Percentiles rank a stretch among this genome's conserved stretches.
Evolutionary conservation across 2,113 vertebrate species (phyloP).

Genomic region (Perccottus glenii): DNA sequence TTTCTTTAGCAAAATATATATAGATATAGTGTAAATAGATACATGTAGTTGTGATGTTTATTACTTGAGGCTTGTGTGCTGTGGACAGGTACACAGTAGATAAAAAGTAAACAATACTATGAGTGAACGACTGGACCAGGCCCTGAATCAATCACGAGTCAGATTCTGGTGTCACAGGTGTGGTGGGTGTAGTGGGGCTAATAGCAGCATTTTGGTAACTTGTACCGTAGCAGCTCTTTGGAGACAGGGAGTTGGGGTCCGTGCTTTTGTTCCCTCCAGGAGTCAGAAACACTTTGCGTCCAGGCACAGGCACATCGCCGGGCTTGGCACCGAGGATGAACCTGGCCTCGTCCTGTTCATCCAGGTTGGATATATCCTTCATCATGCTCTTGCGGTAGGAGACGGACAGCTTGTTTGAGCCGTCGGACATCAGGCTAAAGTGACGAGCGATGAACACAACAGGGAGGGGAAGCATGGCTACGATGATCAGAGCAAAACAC

Average conservation of each 20-base stretch:
- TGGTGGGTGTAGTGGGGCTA: conserved; percentile 70
- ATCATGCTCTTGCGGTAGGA: conserved; percentile 97
- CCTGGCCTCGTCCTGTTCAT: conserved; percentile 92
- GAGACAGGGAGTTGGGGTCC: conserved; percentile 73
- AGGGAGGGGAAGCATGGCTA: conserved; percentile 91
- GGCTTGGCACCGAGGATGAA: conserved; percentile 93
- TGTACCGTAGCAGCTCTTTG: conserved; percentile 86
- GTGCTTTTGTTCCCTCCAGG: conserved; percentile 77
- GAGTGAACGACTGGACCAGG: not conserved
- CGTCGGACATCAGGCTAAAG: conserved; percentile 91
- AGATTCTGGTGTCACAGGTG: conserved; percentile 85
- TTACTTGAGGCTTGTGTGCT: conserved; percentile 18
- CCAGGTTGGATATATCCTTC: conserved; percentile 97
- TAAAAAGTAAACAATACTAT: conserved; percentile 35
- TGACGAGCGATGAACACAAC: conserved; percentile 90
- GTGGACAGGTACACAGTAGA: conserved; percentile 30
- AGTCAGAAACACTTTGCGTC: conserved; percentile 87
- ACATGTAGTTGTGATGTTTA: too few species aligned
- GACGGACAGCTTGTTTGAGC: conserved; percentile 95
- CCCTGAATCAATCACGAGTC: conserved; percentile 84
- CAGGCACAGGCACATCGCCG: conserved; percentile 83
- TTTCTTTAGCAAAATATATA: not conserved
- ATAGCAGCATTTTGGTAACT: conserved; percentile 86
- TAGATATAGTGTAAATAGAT: too few species aligned
- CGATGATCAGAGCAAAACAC: conserved; percentile 87